Evolutionary conservation across 1,140 invertebrate species (phyloP), one percentile per base, ranked within the genome.

Genomic region (Alviniconcha marisindica): DNA sequence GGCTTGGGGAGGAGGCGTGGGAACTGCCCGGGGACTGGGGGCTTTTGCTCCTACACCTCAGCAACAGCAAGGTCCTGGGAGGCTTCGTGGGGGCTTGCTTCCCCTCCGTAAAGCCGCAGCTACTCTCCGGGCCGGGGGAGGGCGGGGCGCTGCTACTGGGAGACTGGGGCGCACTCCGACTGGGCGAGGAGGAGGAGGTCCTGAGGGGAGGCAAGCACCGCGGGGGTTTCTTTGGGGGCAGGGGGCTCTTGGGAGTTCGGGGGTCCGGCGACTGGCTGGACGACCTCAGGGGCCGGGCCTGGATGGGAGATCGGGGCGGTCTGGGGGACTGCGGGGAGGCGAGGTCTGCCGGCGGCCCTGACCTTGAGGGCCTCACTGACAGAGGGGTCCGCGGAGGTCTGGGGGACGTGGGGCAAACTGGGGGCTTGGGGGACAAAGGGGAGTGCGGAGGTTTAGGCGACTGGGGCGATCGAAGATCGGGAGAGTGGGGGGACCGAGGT

Each of bases 381-480:
- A 42, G 60, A 4, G 78, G 38, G 14, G 78, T 24, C 7, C 78
- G 54, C 10, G 56, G 56, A 2, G 28, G 38, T 0, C 60, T 33
- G n/a, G 60, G 78, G 4, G 78, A 80, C 1, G 38, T 28, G 18
- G 78, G 78, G 36, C 56, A 40, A 5, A 42, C 18, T 14, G 78
- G 78, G 15, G 78, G 78, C n/a, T 69, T 66, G 21, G 78, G 78
- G 36, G 78, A 80, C 21, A 69, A 14, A 31, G 78, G 78, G 10
- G 56, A 80, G n/a, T 5, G 56, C 0, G 56, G 78, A 18, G 78
- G 28, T 21, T 66, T 60, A 21, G 78, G 78, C 12, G 78, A 80
- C 40, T 66, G 56, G 15, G 77, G 77, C 21, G 54, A 78, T 24
- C 77, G 44, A 18, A 78, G 33, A 38, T 78, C 77, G 24, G 76